phyloP scores from a whole-genome alignment of 2,113 vertebrate genomes.

The Castor canadensis region DNA sequence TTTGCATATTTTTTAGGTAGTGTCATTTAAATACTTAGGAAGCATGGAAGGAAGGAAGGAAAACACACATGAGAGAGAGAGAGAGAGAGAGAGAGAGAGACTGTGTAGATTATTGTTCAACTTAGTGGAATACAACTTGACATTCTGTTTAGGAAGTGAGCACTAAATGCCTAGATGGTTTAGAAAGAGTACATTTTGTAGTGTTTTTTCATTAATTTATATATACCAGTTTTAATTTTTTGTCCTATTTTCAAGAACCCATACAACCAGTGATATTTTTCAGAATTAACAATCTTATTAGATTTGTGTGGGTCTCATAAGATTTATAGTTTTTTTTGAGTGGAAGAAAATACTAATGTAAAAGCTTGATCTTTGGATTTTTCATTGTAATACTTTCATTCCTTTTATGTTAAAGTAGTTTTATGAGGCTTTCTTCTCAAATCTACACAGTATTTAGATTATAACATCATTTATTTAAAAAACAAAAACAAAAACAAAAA shows the following conservation, averaged over 20 bases:
- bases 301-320: neutral
- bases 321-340: neutral
- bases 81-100: accelerated
- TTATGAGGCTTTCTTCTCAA: neutral
- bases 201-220: neutral
- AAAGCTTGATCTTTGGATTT: neutral
- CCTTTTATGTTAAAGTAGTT: neutral
- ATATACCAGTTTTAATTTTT: neutral
- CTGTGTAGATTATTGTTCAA: neutral
- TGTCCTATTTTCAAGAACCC: neutral
- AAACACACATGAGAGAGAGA: too few species aligned
- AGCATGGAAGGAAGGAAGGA: neutral
- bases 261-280: neutral
- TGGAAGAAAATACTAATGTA: neutral
- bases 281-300: neutral
- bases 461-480: neutral
- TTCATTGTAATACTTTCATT: slow-evolving; percentile 29
- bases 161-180: neutral
- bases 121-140: neutral
- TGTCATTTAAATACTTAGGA: neutral
- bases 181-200: neutral
- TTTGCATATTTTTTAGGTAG: neutral
- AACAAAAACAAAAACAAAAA: neutral
- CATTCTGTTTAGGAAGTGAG: neutral
- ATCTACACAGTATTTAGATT: neutral